Evolutionary conservation across 2,888 invertebrate genomes (phyloP), one percentile per base, ranked within the genome.

Genomic region (Agriotes lineatus): DNA sequence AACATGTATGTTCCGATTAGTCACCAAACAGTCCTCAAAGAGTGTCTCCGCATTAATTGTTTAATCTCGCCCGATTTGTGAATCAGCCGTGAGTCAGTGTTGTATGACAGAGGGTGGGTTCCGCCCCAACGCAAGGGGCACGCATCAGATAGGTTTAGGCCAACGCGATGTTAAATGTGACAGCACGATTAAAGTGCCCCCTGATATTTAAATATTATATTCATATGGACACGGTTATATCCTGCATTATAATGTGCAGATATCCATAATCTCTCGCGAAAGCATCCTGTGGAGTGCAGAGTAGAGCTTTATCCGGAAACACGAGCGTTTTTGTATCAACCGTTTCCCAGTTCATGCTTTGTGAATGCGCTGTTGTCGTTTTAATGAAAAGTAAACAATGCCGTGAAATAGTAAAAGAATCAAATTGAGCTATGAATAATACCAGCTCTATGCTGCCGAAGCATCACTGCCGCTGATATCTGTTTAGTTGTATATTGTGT

Each of bases 51-150:
- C 37, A 60, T 64, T 68, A 68, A 69, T 70, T 67, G 58, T 65
- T 58, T 70, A 67, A 70, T 62, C 57, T 56, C 37, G 57, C 19
- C 66, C 61, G 68, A 67, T 42, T 65, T 63, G 70, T 72, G 72
- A 73, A 69, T 73, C 73, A 73, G 73, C 70, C 66, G 64, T 73
- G 71, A 73, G 71, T 73, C 73, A 73, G 71, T 45, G 62, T 52
- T 57, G 60, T 65, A 65, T 65, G 61, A 48, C 61, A 61, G 33
- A 42, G 54, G 48, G 57, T 39, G 61, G 61, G 16, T 35, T 50
- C 60, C 61, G 54, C 69, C 61, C 10, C 52, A 63, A 62, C 63
- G 59, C 56, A 30, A 44, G 30, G 59, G 65, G 66, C 66, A 52
- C 58, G 45, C 50, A 70, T 70, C 70, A 70, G 66, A 70, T 70